Percentiles rank a stretch among this genome's conserved stretches.
phyloP scores from a whole-genome alignment of 2,888 invertebrate genomes.

The Eupsilia transversa region DNA sequence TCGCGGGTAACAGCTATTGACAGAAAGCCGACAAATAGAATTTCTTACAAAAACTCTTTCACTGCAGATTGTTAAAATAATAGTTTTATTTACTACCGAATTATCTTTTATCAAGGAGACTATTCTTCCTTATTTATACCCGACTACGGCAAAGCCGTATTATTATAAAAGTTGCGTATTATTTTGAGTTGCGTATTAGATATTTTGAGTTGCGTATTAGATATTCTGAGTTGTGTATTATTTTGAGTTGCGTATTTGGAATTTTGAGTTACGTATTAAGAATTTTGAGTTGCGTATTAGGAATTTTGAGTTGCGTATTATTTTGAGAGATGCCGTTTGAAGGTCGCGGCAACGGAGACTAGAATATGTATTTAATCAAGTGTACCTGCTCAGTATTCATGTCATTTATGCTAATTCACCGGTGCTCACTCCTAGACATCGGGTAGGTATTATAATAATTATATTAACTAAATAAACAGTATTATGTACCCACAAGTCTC shows the following conservation, averaged over 20 bases:
- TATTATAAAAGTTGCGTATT: too few relatives aligned
- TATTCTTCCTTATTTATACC: not conserved
- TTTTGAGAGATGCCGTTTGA: constrained; percentile 14
- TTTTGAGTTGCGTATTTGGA: too few relatives aligned
- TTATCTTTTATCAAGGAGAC: not conserved
- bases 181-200: too few relatives aligned
- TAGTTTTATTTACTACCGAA: not conserved
- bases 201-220: too few relatives aligned
- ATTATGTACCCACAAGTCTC: not conserved
- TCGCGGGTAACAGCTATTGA: too few relatives aligned
- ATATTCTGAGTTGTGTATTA: too few relatives aligned
- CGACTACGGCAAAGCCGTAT: too few relatives aligned
- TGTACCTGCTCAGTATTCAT: constrained; percentile 24
- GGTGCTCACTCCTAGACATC: constrained; percentile 5
- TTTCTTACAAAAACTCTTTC: not conserved
- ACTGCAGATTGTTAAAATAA: too few relatives aligned
- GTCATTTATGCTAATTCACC: constrained; percentile 45
- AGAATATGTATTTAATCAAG: constrained; percentile 3
- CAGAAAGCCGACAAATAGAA: too few relatives aligned
- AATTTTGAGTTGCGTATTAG: too few relatives aligned
- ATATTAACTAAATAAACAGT: constrained; percentile 9
- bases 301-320: not conserved
- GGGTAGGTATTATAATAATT: constrained; percentile 2
- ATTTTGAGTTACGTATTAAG: too few relatives aligned
- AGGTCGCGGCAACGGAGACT: constrained; percentile 22